These are phyloP conservation scores for Amorpha juglandis DNA, from an alignment of 2,888 invertebrate genomes.

Conservation along the genomic window DNA sequence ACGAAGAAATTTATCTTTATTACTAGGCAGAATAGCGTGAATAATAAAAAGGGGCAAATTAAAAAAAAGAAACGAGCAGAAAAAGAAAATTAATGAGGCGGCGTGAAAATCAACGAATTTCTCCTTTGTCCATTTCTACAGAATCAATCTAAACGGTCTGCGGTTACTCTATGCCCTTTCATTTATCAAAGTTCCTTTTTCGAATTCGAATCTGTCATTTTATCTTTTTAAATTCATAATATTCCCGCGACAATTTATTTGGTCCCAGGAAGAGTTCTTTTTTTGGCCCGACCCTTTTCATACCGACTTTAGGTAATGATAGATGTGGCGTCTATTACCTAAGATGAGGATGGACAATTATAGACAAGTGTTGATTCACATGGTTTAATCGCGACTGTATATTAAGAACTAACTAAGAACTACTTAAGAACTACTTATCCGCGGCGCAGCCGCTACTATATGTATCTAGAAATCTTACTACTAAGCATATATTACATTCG, in stretches of 20 bases:
- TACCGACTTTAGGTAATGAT: no score
- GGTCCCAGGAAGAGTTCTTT: not conserved
- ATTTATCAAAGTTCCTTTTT: conserved; percentile 24
- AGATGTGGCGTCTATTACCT: no score
- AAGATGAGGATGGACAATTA: no score
- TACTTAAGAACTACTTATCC: no score
- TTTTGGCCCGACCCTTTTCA: not conserved
- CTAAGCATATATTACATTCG: no score
- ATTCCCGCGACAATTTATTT: conserved; percentile 25
- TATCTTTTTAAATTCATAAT: conserved; percentile 28
- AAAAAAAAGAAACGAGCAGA: conserved; percentile 12
- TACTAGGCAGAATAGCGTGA: conserved; percentile 4
- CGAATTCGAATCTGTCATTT: conserved; percentile 33
- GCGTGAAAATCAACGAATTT: conserved; percentile 26
- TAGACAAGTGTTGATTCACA: no score
- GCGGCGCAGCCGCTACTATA: no score
- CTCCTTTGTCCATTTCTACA: conserved; percentile 19
- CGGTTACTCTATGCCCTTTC: conserved; percentile 5
- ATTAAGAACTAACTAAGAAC: no score
- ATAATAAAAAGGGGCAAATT: conserved; percentile 20
- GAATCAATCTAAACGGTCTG: conserved; percentile 21
- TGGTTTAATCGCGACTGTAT: no score
- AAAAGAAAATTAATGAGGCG: conserved; percentile 27
- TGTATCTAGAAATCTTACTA: no score
- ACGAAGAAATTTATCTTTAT: conserved; percentile 16